These are phyloP conservation scores for Phenganax marumi DNA, from an alignment of 92 coral and sea anemone species.

Conservation along the genomic window DNA sequence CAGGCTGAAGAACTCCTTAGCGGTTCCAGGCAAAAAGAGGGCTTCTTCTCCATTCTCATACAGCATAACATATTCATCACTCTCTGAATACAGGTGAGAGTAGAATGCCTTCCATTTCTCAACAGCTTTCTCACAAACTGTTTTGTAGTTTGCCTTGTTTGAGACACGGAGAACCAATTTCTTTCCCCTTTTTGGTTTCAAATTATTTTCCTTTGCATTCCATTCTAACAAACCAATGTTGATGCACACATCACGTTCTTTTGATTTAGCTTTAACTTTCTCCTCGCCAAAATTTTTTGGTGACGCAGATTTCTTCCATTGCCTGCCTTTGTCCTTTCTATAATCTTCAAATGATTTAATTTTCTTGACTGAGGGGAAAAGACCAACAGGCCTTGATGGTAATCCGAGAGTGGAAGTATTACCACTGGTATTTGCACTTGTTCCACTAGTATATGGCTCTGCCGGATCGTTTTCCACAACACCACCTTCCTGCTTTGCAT, in stretches of 20 bases:
- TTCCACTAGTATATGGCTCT: not conserved
- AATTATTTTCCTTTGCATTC: constrained; percentile 46
- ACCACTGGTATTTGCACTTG: not conserved
- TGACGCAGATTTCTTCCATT: constrained; percentile 11
- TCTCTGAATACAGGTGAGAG: constrained; percentile 52
- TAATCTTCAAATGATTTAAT: constrained; percentile 13
- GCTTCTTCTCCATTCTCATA: constrained; percentile 62
- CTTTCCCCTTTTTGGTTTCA: constrained; percentile 63
- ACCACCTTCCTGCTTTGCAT: not conserved
- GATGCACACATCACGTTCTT: constrained; percentile 26
- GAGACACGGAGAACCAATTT: constrained; percentile 45
- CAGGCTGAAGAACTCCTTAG: constrained; percentile 52
- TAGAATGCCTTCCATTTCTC: constrained; percentile 60
- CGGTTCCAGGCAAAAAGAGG: constrained; percentile 57
- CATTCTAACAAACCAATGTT: constrained; percentile 54
- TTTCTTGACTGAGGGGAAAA: not conserved
- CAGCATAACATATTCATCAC: constrained; percentile 49
- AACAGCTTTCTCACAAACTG: constrained; percentile 46
- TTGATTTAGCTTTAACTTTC: not conserved
- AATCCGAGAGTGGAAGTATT: not conserved
- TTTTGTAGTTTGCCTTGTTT: constrained; percentile 30
- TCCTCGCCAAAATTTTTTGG: constrained; percentile 5
- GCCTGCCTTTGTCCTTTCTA: not conserved
- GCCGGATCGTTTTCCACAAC: not conserved
- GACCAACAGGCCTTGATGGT: constrained; percentile 1